These are phyloP conservation scores for Callospermophilus lateralis DNA, from an alignment of 2,113 vertebrate genomes.

Conservation along the genomic window DNA sequence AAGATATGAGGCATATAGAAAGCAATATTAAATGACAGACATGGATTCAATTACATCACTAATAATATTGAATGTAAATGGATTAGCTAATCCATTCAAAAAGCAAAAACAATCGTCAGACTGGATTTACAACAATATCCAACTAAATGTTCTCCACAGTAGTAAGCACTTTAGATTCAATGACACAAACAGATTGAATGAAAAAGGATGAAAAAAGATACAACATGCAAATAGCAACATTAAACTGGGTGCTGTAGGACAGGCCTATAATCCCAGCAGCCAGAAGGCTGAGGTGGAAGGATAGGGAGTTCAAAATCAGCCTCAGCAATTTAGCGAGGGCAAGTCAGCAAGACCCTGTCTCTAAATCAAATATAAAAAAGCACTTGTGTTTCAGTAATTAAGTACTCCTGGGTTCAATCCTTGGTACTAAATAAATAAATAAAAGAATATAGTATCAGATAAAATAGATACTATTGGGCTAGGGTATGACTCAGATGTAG, in stretches of 20 bases:
- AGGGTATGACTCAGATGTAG: too few species aligned
- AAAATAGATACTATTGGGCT: not conserved
- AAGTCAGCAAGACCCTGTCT: too few species aligned
- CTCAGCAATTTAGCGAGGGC: too few species aligned
- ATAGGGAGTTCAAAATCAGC: too few species aligned
- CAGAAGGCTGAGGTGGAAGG: too few species aligned
- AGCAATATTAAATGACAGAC: not conserved
- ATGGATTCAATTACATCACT: not conserved
- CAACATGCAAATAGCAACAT: not conserved
- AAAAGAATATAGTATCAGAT: not conserved
- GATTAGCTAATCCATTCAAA: not conserved
- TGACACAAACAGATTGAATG: not conserved
- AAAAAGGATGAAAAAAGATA: not conserved
- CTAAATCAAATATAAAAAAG: too few species aligned
- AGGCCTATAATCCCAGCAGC: too few species aligned
- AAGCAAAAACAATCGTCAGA: not conserved
- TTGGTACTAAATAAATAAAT: too few species aligned
- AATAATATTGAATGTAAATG: constrained; percentile 12
- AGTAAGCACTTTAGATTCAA: not conserved
- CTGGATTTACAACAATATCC: not conserved
- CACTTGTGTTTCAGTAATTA: too few species aligned
- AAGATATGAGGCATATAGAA: not conserved
- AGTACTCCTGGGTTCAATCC: too few species aligned
- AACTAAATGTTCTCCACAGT: not conserved
- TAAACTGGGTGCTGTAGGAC: not conserved